Percentiles rank a stretch among this genome's conserved stretches.
phyloP scores from a whole-genome alignment of 2,797 vertebrate species.

The Hippopotamyrus pictus region DNA sequence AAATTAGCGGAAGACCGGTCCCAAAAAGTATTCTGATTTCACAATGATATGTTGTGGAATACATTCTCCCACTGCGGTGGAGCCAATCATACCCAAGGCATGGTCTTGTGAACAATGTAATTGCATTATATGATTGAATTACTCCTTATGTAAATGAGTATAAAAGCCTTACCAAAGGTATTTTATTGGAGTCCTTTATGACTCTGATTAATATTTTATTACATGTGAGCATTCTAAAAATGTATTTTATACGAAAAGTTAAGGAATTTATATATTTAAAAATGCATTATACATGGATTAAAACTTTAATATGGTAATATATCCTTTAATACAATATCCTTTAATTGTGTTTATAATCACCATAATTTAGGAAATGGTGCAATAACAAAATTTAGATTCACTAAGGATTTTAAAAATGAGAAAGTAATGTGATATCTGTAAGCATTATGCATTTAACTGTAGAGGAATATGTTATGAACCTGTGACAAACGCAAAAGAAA shows the following conservation, averaged over 20 bases:
- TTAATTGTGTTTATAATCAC: slow-evolving; percentile 18
- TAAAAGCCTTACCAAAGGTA: slow-evolving; percentile 44
- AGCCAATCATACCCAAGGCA: slow-evolving; percentile 51
- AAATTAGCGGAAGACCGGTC: slow-evolving; percentile 46
- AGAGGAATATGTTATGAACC: background rate
- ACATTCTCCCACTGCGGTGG: slow-evolving; percentile 51
- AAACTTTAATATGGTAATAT: slow-evolving; percentile 7
- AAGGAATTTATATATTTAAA: slow-evolving; percentile 10
- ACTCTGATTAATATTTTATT: slow-evolving; percentile 25
- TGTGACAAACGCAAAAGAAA: background rate
- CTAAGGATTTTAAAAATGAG: background rate
- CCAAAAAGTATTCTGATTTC: slow-evolving; percentile 42
- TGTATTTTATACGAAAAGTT: slow-evolving; percentile 17
- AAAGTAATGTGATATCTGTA: background rate
- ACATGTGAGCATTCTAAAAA: slow-evolving; percentile 20
- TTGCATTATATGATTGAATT: slow-evolving; percentile 59
- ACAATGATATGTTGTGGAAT: slow-evolving; percentile 54
- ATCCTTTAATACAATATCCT: slow-evolving; percentile 4
- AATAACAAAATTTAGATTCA: slow-evolving; percentile 1
- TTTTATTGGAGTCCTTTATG: slow-evolving; percentile 47
- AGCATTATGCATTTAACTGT: background rate
- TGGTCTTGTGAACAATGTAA: slow-evolving; percentile 56
- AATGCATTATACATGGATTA: slow-evolving; percentile 10
- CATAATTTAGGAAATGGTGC: background rate
- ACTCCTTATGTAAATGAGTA: slow-evolving; percentile 61